phyloP scores from a whole-genome alignment of 1,140 invertebrate genomes.

The Cylas formicarius region DNA sequence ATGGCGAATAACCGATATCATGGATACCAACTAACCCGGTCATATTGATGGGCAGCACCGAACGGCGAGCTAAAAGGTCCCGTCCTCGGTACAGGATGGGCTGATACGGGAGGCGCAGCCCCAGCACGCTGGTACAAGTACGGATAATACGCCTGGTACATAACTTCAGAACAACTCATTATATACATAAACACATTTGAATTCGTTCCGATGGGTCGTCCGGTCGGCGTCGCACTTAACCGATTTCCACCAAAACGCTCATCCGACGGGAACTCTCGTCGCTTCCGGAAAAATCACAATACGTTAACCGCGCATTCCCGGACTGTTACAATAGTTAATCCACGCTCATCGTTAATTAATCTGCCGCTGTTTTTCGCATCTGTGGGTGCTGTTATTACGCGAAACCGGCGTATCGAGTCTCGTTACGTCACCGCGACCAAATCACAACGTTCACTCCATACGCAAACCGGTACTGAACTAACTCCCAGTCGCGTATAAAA shows the following conservation, averaged over 20 bases:
- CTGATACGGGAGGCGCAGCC: slow-evolving; percentile 41
- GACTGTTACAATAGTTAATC: too few species aligned
- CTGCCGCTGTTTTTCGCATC: too few species aligned
- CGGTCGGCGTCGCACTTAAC: background rate
- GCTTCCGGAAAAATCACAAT: background rate
- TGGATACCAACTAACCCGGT: slow-evolving; percentile 46
- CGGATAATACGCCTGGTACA: slow-evolving; percentile 52
- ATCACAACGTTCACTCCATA: slow-evolving; percentile 24
- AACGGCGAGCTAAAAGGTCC: slow-evolving; percentile 41
- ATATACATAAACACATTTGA: slow-evolving; percentile 36
- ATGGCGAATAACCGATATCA: too few species aligned
- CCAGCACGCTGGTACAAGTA: slow-evolving; percentile 49
- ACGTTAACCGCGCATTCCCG: too few species aligned
- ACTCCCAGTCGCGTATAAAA: slow-evolving; percentile 28
- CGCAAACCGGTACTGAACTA: slow-evolving; percentile 29
- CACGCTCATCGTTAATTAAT: too few species aligned
- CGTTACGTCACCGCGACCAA: slow-evolving; percentile 22
- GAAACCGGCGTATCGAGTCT: too few species aligned
- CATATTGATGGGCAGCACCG: slow-evolving; percentile 46
- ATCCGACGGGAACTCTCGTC: slow-evolving; percentile 7
- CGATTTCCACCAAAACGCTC: slow-evolving; percentile 3
- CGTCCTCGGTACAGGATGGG: slow-evolving; percentile 41
- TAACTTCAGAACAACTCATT: slow-evolving; percentile 53
- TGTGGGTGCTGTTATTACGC: too few species aligned
- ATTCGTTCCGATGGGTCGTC: slow-evolving; percentile 16